phyloP scores from a whole-genome alignment of 2,113 vertebrate species.

The Cairina moschata region DNA sequence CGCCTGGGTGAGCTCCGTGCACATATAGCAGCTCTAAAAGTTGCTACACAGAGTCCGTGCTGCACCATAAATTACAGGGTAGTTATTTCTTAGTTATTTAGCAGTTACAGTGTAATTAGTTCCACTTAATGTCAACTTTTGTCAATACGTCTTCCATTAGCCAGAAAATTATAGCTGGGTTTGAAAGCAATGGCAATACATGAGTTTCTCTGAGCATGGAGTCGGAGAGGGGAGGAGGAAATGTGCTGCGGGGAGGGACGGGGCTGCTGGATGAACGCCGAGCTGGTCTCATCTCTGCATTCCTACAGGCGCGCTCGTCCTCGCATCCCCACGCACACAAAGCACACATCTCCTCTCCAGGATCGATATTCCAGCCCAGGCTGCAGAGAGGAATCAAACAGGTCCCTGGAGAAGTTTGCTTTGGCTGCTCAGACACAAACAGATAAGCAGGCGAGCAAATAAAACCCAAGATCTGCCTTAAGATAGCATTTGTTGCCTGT shows the following conservation, averaged over 20 bases:
- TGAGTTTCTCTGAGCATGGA: conserved; percentile 1
- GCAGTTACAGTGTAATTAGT: conserved; percentile 84
- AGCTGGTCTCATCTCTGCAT: neutral
- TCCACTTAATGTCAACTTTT: conserved; percentile 82
- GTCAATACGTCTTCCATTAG: conserved; percentile 82
- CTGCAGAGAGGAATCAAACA: conserved; percentile 47
- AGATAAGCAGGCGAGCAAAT: conserved; percentile 16
- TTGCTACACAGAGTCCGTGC: conserved; percentile 61
- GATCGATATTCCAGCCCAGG: conserved; percentile 40
- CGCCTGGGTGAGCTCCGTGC: conserved; percentile 40
- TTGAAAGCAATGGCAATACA: conserved; percentile 45
- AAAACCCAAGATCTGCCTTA: conserved; percentile 10
- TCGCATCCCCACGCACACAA: neutral
- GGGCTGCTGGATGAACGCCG: neutral
- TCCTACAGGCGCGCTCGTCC: neutral
- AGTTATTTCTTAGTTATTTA: conserved; percentile 85
- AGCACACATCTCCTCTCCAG: neutral
- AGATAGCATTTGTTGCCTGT: neutral
- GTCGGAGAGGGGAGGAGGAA: neutral
- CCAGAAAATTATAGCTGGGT: conserved; percentile 77
- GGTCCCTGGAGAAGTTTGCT: conserved; percentile 28
- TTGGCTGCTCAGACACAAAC: conserved; percentile 20
- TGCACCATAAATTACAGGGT: conserved; percentile 79
- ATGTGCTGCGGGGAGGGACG: neutral
- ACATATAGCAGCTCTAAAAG: conserved; percentile 39